Evolutionary conservation across 2,113 vertebrate genomes (phyloP), one percentile per base, ranked within the genome.

Genomic region (Morone chrysops): DNA sequence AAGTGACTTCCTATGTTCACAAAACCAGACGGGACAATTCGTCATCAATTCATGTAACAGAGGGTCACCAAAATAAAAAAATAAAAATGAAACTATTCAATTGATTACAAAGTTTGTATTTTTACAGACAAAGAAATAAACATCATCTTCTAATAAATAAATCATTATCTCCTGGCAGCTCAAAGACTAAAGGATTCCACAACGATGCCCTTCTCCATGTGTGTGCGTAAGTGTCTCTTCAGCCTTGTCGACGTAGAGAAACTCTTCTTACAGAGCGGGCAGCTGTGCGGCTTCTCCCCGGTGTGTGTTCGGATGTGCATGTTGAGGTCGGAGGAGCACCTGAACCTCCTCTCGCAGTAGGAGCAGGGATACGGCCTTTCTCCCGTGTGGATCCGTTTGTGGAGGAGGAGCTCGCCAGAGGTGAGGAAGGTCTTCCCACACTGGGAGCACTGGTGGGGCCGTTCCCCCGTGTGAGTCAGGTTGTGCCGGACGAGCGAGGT

Each of bases 391-490:
- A 84, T 85, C 12, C 90, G 85, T 7, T 57, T 83, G 86, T 93
- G 93, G 2, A 93, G 84, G 1, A 92, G 91, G 40, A 94, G 88
- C 75, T 93, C 93, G 0, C 93, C 85, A 0, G 93, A 92, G 1
- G 90, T 91, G 16, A 93, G 82, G 82, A 94, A 93, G 12, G 87
- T 88, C 70, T 94, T 94, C 6, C 78, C 72, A 4, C 93, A 94
- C 69, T 87, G 88, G 8, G 82, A n/a, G 72, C 93, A 94, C 54
- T 65, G 77, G 51, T 92, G 89, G 0, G 92, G 92, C 14, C 90
- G 86, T 72, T 93, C 90, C 6, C 92, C 92, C 0, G 92, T 93
- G 84, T 93, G 92, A 20, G 83, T 91, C 40, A 93, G 82, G 14
- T 93, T 89, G 12, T 94, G 93, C 11, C 90, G 79, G n/a, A 89